Base-by-base conservation (phyloP, 2,888 invertebrate genomes). In the Erebia epiphron region DNA sequence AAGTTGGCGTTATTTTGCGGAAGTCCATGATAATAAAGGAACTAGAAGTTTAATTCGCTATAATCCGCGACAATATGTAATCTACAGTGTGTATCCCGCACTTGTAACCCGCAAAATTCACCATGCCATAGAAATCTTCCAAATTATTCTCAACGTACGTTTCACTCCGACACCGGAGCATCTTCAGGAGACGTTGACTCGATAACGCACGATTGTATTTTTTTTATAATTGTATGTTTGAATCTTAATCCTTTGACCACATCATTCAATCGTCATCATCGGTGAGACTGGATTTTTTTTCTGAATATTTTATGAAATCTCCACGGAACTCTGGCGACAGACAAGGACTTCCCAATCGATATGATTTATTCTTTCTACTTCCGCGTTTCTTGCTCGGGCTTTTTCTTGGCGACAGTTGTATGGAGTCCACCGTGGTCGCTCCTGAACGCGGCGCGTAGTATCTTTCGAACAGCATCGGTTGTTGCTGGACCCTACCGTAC, bases 381-480 rank as follows among this genome's bases (percentile, higher is more conserved):
- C 65, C 70, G 13, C 83, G 79, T 75, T 86, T 91, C 74, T 88
- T 91, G n/a, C 77, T 78, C 0, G 76, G 70, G 56, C 66, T 75
- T 75, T 91, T 93, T 72, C 92, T 87, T 0, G 92, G 91, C 1
- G 91, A 91, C 16, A 89, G 73, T 70, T 88, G 88, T 61, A 89
- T 75, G 58, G 82, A 84, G 66, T 91, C 90, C 2, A 85, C 74
- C 0, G 87, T 83, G 0, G 83, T 81, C 2, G 88, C 85, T 8
- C 85, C 77, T 1, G 86, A 83, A n/a, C 89, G 79, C 0, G 95
- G 95, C 72, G 95, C 95, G 60, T 96, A 95, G 80, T 95, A 95
- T 75, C 96, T 89, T 83, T 96, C 96, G 79, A 96, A 96, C 8
- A 96, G 92, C 78, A 96, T 95, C 0, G 96, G 96, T 77, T 96